These are phyloP conservation scores for Bos javanicus DNA, from an alignment of 2,113 vertebrate genomes.

Conservation along the genomic window DNA sequence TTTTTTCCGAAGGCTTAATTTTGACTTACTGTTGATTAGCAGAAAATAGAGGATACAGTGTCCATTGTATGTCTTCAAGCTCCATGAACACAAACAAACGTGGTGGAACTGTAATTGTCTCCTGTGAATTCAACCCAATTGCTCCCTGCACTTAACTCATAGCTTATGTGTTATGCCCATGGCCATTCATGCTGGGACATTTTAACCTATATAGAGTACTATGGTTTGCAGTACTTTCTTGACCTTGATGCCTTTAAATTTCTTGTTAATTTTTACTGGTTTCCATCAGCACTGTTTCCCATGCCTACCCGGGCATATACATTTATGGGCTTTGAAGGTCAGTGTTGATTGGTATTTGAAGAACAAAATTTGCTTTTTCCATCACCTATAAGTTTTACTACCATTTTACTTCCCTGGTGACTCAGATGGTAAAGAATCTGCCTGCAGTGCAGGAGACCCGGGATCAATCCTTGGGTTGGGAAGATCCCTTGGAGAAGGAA, in stretches of 20 bases:
- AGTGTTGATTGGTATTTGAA: not conserved
- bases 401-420: not conserved
- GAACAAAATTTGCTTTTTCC: not conserved
- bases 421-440: not conserved
- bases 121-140: not conserved
- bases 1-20: slow-evolving; percentile 37
- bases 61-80: not conserved
- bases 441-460: not conserved
- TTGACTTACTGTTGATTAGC: not conserved
- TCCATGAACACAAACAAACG: slow-evolving; percentile 28
- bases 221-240: slow-evolving; percentile 1
- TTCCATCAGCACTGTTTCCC: not conserved
- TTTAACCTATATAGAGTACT: slow-evolving; percentile 40
- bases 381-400: not conserved
- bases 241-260: not conserved
- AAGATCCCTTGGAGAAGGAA: not conserved
- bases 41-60: not conserved
- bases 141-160: slow-evolving; percentile 24
- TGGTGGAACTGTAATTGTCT: not conserved
- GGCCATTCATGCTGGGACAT: slow-evolving; percentile 6
- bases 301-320: no score
- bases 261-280: not conserved
- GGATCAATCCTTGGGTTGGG: not conserved
- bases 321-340: not conserved
- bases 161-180: not conserved